Conservation (phyloP, 2,888 invertebrate genomes). For the Sarcophaga subvicina region DNA sequence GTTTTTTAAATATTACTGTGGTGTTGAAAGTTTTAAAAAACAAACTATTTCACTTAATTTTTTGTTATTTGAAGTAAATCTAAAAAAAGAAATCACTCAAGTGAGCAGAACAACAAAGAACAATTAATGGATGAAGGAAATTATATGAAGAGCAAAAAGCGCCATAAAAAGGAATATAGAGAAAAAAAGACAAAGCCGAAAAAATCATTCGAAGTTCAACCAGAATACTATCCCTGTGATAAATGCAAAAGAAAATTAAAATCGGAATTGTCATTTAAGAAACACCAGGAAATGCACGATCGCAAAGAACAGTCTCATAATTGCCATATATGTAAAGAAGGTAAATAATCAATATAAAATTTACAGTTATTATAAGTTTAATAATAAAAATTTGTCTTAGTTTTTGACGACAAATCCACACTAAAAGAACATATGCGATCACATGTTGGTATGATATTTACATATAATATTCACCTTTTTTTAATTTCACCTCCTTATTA, state of each 20-base stretch:
- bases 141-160: not conserved
- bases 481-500: not conserved
- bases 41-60: conserved; percentile 56
- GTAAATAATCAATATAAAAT: not conserved
- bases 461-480: not conserved
- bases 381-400: not conserved
- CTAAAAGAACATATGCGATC: conserved; percentile 57
- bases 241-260: conserved; percentile 62
- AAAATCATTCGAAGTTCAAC: not conserved
- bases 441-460: conserved; percentile 54
- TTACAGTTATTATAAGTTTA: not conserved
- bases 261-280: conserved; percentile 54
- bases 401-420: conserved; percentile 15
- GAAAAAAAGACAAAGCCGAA: conserved; percentile 16
- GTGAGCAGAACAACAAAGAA: conserved; percentile 39
- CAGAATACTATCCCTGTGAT: conserved; percentile 54
- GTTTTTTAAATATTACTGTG: conserved; percentile 8
- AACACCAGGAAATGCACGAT: conserved; percentile 57
- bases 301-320: conserved; percentile 45
- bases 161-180: not conserved
- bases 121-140: conserved; percentile 33
- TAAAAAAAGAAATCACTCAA: conserved; percentile 40
- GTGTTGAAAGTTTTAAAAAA: conserved; percentile 46
- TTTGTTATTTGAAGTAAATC: conserved; percentile 55
- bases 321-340: conserved; percentile 52